Base-by-base conservation (phyloP, 2,888 invertebrate species). In the Cistogaster globosa region DNA sequence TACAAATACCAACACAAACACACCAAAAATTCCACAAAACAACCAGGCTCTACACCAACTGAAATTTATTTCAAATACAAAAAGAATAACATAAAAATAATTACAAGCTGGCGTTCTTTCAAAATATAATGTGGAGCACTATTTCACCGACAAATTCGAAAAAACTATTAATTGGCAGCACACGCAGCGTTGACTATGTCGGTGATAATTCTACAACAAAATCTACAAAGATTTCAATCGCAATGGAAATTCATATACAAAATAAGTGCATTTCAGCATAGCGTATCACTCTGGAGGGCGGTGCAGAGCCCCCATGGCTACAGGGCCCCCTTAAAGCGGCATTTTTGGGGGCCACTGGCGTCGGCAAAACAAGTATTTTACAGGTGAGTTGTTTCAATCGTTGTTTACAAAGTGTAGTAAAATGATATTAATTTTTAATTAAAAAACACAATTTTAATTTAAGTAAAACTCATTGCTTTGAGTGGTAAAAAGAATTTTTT, bases 291-390 rank as follows among this genome's bases (percentile, higher is more conserved):
- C 93, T 93, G 93, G 93, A 93, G 92, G 92, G 92, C 91, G 91
- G 92, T 90, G 91, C 91, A 89, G 92, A 93, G 90, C 92, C 93
- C 89, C 92, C 92, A 92, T 93, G 92, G 92, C 91, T 92, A 89
- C 92, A 92, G 90, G 92, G 92, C 91, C 92, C 92, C 92, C 92
- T 93, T 90, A 93, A 93, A 92, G 93, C 92, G 87, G 93, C 93
- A 89, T 94, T 98, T 88, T 94, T 98, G 88, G 98, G 98, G 84
- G 98, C 98, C 81, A 96, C 97, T 32, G 96, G 96, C 85, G 98
- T 98, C 89, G 98, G 98, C 87, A 98, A 98, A 93, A 97, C 98
- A 87, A 97, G 98, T 90, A 97, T 98, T 92, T 96, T 97, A 93
- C 96, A 97, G 95, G 97, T 97, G 92, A 93, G 88, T 86, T 5